Conservation (phyloP, 2,113 vertebrate genomes). For the Jaculus jaculus region DNA sequence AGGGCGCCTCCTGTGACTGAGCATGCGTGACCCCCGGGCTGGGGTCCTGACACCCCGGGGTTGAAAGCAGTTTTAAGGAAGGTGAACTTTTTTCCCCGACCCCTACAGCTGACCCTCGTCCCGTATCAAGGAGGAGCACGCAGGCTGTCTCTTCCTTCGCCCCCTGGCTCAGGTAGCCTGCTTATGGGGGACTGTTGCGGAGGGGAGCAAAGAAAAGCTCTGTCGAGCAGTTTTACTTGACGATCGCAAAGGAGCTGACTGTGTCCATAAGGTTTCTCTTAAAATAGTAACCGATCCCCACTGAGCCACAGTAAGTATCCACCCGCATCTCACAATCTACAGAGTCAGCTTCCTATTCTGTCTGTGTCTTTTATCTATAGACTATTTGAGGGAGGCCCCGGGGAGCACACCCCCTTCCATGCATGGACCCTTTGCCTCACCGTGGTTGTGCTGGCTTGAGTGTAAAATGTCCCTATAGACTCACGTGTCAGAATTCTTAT, state of each 20-base stretch:
- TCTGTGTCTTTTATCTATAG: neutral
- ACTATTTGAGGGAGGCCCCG: neutral
- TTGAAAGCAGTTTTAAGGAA: neutral
- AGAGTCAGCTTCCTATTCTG: neutral
- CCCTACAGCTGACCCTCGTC: too few relatives aligned
- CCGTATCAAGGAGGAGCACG: neutral
- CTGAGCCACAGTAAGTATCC: neutral
- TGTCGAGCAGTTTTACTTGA: neutral
- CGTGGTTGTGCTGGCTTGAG: fast-evolving
- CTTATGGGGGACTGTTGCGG: neutral
- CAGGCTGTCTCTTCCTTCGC: neutral
- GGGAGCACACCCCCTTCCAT: fast-evolving
- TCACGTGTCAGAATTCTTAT: neutral
- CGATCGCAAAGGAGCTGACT: neutral
- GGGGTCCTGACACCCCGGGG: fast-evolving
- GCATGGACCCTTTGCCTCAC: fast-evolving
- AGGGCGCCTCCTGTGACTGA: neutral
- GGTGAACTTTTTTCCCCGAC: fast-evolving
- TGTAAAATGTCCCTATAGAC: too few relatives aligned
- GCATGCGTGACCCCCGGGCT: fast-evolving
- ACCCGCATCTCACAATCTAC: neutral
- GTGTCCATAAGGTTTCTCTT: neutral
- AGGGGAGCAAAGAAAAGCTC: neutral
- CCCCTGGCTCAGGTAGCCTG: fast-evolving
- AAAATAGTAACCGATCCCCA: neutral